Evolutionary conservation across 2,797 vertebrate genomes (phyloP).

Genomic region (Siniperca undulata): DNA sequence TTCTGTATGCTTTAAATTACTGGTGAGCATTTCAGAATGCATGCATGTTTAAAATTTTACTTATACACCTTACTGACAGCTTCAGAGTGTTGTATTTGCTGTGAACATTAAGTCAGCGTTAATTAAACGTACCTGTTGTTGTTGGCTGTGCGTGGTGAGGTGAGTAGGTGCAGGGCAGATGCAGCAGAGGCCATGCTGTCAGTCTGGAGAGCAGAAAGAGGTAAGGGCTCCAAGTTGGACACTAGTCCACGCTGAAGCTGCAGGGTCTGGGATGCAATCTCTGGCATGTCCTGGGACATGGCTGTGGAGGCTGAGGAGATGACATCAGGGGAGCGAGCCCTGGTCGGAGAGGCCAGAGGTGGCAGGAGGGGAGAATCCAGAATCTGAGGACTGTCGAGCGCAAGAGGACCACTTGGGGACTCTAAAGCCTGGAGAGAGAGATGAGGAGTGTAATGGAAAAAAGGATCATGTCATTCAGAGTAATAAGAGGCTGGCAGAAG

Average conservation of each 20-base stretch:
- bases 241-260: constrained; percentile 79
- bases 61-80: background rate
- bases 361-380: constrained; percentile 91
- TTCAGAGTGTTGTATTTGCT: background rate
- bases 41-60: background rate
- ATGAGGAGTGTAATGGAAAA: background rate
- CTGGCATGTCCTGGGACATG: constrained; percentile 96
- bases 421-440: constrained; percentile 69
- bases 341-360: constrained; percentile 92
- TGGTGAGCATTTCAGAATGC: background rate
- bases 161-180: constrained; percentile 93
- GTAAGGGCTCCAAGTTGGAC: constrained; percentile 69
- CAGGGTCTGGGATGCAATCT: constrained; percentile 95
- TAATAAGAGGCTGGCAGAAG: background rate
- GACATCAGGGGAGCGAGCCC: constrained; percentile 96
- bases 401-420: constrained; percentile 82
- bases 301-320: constrained; percentile 98
- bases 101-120: background rate
- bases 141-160: constrained; percentile 84
- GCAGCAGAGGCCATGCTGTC: constrained; percentile 97
- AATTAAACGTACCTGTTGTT: constrained; percentile 76
- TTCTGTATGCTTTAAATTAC: background rate
- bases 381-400: constrained; percentile 88
- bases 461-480: background rate
- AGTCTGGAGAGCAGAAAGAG: constrained; percentile 84